Evolutionary conservation across 1,140 invertebrate genomes (phyloP).

Genomic region (Leptinotarsa undecemlineata): DNA sequence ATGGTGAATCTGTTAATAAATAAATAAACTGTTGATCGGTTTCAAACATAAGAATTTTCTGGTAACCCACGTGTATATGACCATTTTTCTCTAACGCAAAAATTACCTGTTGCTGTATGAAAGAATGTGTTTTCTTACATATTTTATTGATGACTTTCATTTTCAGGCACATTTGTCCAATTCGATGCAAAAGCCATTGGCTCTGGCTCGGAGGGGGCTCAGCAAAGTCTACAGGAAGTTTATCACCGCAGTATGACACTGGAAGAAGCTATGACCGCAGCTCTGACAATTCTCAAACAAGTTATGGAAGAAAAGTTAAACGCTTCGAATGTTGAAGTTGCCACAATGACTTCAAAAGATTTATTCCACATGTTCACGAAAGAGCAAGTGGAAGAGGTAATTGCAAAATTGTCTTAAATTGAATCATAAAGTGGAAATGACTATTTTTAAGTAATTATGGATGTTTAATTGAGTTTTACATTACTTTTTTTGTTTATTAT

Average conservation of each 20-base stretch:
- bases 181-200: constrained; percentile 99
- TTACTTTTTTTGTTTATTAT: neutral
- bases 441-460: constrained; percentile 6
- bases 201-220: constrained; percentile 98
- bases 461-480: constrained; percentile 1
- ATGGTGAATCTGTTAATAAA: no score
- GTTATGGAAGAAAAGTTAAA: constrained; percentile 99
- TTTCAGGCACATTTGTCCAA: constrained; percentile 87
- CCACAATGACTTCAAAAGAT: constrained; percentile 84
- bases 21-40: no score
- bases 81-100: no score
- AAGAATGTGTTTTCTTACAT: no score
- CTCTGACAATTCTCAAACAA: constrained; percentile 95
- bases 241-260: constrained; percentile 84
- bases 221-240: constrained; percentile 88
- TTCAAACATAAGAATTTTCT: no score
- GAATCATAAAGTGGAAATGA: neutral
- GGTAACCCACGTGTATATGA: no score
- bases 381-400: constrained; percentile 88
- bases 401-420: constrained; percentile 73
- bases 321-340: constrained; percentile 97
- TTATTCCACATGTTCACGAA: constrained; percentile 90
- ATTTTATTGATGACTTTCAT: constrained; percentile 12
- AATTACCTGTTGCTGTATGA: no score
- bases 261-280: constrained; percentile 91